Evolutionary conservation across 2,113 vertebrate species (phyloP), one percentile per base, ranked within the genome.

Genomic region (Sialia sialis): DNA sequence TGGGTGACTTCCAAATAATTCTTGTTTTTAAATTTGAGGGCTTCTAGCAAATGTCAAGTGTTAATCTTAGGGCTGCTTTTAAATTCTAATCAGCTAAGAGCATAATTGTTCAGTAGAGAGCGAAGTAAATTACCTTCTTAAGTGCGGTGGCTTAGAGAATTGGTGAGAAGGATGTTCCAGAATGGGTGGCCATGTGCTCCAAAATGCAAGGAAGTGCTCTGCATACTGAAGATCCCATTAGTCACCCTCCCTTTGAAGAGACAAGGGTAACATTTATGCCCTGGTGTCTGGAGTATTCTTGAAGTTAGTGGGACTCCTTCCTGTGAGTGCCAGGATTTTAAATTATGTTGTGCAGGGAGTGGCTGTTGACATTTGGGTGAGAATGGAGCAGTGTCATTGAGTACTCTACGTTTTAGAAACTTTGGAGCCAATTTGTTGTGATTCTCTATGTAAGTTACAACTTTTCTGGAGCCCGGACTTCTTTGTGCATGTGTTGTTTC

Each of bases 31-130:
- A 94, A 80, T 81, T 90, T 51, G 56, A 93, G 73, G 56, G 84
- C 82, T 94, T 94, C 92, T 72, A 93, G 56, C 48, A 96, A 97
- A 97, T 96, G 96, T 97, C 96, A 97, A 95, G 87, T 97, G 84
- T 94, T 94, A 77, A 68, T 97, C 84, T 95, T 91, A 83, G 76
- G 60, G 30, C 67, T 54, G 34, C 91, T 94, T 32, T 96, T 94
- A 94, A 94, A 85, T 95, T 94, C 70, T 76, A 94, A 93, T 97
- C 92, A 96, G 84, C 73, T 75, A 90, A 96, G 93, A 95, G 80
- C 63, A 59, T 97, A 97, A 96, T 96, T 95, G 51, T 89, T 95
- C 84, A 72, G 70, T 67, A 70, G 74, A 93, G 88, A 68, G 52
- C 75, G 62, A 86, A 92, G 72, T 81, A 89, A 95, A 96, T 95